These are phyloP conservation scores for Anabacerthia variegaticeps DNA, from an alignment of 2,797 vertebrate species.

Conservation along the genomic window DNA sequence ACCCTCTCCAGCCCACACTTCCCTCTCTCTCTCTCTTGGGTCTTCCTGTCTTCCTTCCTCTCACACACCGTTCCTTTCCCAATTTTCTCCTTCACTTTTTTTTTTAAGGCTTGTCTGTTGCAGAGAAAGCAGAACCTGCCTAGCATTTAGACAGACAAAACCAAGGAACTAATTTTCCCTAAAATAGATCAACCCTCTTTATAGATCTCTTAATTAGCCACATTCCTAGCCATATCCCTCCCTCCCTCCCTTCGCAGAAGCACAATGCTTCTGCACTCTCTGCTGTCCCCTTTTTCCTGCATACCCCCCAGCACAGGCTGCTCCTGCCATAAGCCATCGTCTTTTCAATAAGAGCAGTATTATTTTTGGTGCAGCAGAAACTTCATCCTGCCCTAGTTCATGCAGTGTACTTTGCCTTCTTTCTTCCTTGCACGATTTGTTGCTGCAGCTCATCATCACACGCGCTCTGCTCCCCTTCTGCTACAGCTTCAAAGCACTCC, in stretches of 20 bases:
- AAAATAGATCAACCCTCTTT: not conserved
- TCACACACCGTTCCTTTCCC: not conserved
- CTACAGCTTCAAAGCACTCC: constrained; percentile 40
- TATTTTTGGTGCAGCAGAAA: constrained; percentile 18
- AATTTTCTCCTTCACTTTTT: not conserved
- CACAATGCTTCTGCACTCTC: not conserved
- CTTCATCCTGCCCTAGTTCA: constrained; percentile 47
- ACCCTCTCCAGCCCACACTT: not conserved
- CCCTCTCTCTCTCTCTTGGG: not conserved
- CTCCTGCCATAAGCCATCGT: not conserved
- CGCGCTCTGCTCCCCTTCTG: not conserved
- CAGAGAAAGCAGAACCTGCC: not conserved
- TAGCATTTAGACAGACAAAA: not conserved
- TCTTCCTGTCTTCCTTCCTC: not conserved
- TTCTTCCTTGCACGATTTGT: not conserved
- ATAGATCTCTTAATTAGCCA: not conserved
- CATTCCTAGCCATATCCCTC: not conserved
- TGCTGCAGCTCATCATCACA: not conserved
- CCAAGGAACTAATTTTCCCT: not conserved
- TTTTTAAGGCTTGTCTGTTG: not conserved
- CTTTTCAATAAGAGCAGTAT: not conserved
- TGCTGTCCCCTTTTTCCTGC: not conserved
- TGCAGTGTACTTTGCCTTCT: not conserved
- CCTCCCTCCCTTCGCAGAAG: not conserved
- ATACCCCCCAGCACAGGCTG: not conserved